A percentile compares a stretch with the other conserved stretches of the same genome.
These are phyloP conservation scores for Heliconius ethilla DNA, from an alignment of 2,888 invertebrate genomes.

Conservation along the genomic window DNA sequence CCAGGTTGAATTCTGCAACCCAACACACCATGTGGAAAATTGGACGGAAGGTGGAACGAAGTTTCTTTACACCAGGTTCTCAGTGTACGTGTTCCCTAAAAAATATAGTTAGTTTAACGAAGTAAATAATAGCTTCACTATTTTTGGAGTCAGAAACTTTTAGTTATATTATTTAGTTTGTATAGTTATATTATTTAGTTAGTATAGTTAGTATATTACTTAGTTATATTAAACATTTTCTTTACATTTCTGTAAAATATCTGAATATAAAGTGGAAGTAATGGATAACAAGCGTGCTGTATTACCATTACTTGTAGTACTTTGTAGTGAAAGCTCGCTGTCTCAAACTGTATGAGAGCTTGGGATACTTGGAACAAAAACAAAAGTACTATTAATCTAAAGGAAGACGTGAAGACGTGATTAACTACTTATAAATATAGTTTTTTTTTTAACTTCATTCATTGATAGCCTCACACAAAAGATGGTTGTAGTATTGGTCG, in stretches of 20 bases:
- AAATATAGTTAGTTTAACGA: too few relatives aligned
- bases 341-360: background rate
- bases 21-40: too few relatives aligned
- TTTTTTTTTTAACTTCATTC: background rate
- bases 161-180: background rate
- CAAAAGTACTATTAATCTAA: background rate
- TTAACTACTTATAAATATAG: background rate
- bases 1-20: too few relatives aligned
- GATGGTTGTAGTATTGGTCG: too few relatives aligned
- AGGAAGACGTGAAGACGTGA: background rate
- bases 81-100: too few relatives aligned
- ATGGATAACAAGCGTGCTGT: background rate
- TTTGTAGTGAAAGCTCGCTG: slow-evolving; percentile 16
- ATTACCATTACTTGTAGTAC: too few relatives aligned
- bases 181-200: background rate
- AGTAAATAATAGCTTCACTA: too few relatives aligned
- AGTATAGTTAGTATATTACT: too few relatives aligned
- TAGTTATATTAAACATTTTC: background rate
- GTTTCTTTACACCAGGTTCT: too few relatives aligned
- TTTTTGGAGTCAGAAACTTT: too few relatives aligned
- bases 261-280: background rate
- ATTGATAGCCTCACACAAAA: background rate
- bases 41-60: too few relatives aligned
- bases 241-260: background rate
- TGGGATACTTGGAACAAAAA: background rate